Evolutionary conservation across 2,797 vertebrate genomes (phyloP).

Genomic region (Sebastes diaconus): DNA sequence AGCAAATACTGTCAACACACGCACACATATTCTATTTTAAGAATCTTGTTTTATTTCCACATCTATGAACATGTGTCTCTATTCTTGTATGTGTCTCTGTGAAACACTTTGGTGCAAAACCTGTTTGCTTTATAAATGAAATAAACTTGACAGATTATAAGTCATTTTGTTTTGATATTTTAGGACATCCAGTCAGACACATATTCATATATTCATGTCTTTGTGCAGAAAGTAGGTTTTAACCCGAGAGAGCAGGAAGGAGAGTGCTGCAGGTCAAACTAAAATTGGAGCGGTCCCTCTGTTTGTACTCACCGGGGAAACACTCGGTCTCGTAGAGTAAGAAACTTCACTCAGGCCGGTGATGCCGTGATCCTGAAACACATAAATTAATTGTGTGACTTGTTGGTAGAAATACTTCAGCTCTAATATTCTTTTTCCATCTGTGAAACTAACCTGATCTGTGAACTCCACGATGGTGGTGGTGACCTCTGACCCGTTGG

Average conservation of each 20-base stretch:
- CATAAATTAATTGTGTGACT: neutral
- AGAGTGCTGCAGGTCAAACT: slow-evolving; percentile 31
- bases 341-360: slow-evolving; percentile 74
- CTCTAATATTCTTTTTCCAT: neutral
- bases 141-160: neutral
- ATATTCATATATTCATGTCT: slow-evolving; percentile 5
- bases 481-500: slow-evolving; percentile 85
- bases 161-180: neutral
- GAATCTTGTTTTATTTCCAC: too few relatives aligned
- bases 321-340: slow-evolving; percentile 78
- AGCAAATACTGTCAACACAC: slow-evolving; percentile 14
- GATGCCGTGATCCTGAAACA: slow-evolving; percentile 80
- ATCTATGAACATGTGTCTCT: neutral
- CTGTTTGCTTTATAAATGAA: neutral
- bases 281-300: slow-evolving; percentile 30
- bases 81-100: neutral
- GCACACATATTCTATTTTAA: neutral
- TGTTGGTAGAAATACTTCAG: neutral
- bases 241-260: slow-evolving; percentile 22
- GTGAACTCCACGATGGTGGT: slow-evolving; percentile 82
- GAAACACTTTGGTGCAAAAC: neutral
- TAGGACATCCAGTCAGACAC: neutral
- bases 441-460: slow-evolving; percentile 81
- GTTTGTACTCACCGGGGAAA: slow-evolving; percentile 82
- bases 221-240: slow-evolving; percentile 44